phyloP scores from a whole-genome alignment of 2,888 invertebrate genomes.

The Dolichopus griseipennis region DNA sequence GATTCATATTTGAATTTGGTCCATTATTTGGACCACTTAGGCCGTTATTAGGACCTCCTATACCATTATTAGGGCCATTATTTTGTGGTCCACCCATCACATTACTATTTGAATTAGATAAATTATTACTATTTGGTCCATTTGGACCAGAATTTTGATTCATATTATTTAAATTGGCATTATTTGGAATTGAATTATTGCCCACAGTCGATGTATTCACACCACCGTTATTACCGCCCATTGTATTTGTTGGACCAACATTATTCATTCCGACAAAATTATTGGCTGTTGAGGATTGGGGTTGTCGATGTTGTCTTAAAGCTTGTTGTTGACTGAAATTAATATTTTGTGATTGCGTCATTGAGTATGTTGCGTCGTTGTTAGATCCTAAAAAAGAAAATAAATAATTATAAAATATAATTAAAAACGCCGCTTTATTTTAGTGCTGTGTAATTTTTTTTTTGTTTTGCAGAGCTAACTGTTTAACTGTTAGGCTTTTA shows the following conservation, averaged over 20 bases:
- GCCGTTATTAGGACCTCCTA: not conserved
- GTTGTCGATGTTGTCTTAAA: slow-evolving; percentile 36
- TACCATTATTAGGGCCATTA: not conserved
- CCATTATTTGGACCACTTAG: slow-evolving; percentile 13
- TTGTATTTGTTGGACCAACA: slow-evolving; percentile 24
- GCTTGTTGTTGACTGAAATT: slow-evolving; percentile 64
- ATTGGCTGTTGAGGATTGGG: slow-evolving; percentile 40
- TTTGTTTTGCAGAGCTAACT: too few species aligned
- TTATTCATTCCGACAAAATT: slow-evolving; percentile 32
- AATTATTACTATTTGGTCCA: slow-evolving; percentile 8
- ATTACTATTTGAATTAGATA: not conserved
- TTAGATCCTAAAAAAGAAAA: slow-evolving; percentile 31
- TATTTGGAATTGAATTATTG: slow-evolving; percentile 25
- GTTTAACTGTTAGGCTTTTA: too few species aligned
- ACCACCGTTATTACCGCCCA: slow-evolving; percentile 25
- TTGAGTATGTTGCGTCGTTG: slow-evolving; percentile 51
- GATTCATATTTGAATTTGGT: slow-evolving; percentile 14
- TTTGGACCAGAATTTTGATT: slow-evolving; percentile 20
- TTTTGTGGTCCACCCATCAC: not conserved
- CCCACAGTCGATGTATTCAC: slow-evolving; percentile 18
- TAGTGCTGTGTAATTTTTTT: too few species aligned
- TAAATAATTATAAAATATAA: not conserved
- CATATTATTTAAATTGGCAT: slow-evolving; percentile 21
- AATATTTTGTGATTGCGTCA: slow-evolving; percentile 77
- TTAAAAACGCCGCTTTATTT: too few species aligned